Evolutionary conservation across 2,888 invertebrate genomes (phyloP), one percentile per base, ranked within the genome.

Genomic region (Orchesellides sinensis): DNA sequence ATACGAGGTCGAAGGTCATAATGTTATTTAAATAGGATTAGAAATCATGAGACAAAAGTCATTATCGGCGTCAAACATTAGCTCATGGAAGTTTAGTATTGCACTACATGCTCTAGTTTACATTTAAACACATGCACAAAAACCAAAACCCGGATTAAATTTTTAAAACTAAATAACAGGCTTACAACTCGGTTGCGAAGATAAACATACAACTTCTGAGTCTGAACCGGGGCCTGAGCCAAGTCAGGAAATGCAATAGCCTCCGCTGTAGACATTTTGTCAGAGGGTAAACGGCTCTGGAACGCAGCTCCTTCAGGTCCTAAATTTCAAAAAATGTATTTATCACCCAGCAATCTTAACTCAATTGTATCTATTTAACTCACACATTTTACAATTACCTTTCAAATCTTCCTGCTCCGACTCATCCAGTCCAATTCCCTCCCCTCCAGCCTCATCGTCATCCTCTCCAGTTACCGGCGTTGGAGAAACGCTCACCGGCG

Each of bases 241-340:
- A 98, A 93, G 89, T 98, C 98, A 1, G 96, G 95, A 90, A 99
- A 98, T 89, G 96, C 96, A 66, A 96, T 95, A 0, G 96, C 96
- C 92, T 99, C 98, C 40, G 95, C 93, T 0, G 97, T 95, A 6
- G 97, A 97, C 93, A 98, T 93, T 90, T 98, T 97, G 90, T 97
- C 98, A 90, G 95, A 96, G 0, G 98, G 98, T 89, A 99, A 92
- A 49, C 98, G 93, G 87, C 97, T 97, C 90, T 98, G 96, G 90
- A 97, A 97, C 0, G 97, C 96, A 56, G 97, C 96, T 47, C 98
- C 98, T 91, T 98, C 98, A 85, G 97, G 92, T 32, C 95, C 91
- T 94, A 89, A 70, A 68, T 61, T 83, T 73, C n/a, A 68, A 74
- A 75, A 61, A 25, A 47, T n/a, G n/a, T n/a, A n/a, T 32, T 32